phyloP scores from a whole-genome alignment of 2,113 vertebrate genomes.

The Anhinga rufa region DNA sequence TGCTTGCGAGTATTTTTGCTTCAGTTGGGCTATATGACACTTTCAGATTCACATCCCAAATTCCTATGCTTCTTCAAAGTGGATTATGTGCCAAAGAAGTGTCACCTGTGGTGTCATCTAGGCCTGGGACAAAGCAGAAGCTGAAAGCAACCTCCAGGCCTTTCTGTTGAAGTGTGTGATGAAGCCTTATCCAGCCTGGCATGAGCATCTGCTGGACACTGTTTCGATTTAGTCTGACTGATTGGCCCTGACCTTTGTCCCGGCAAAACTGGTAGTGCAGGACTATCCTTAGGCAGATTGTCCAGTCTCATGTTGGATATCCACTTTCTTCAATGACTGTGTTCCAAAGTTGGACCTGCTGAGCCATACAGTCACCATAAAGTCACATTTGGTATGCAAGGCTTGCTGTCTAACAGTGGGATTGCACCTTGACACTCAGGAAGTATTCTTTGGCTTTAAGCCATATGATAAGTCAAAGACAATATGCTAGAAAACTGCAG shows the following conservation, averaged over 20 bases:
- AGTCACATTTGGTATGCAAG: background rate
- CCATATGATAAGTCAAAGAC: background rate
- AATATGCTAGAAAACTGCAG: background rate
- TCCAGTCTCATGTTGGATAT: background rate
- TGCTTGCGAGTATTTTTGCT: background rate
- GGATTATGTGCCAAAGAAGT: background rate
- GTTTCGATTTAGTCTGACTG: background rate
- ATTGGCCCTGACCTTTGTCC: background rate
- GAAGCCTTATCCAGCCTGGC: background rate
- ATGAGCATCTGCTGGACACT: background rate
- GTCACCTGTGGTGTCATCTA: background rate
- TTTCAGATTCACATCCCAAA: background rate
- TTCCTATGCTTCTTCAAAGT: background rate
- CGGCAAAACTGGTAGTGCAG: background rate
- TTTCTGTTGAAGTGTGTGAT: background rate
- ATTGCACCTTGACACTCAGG: background rate
- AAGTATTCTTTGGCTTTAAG: background rate
- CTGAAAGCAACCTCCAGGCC: background rate
- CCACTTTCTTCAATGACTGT: background rate
- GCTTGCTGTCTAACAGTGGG: background rate
- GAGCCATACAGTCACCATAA: background rate
- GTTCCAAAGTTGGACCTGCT: background rate
- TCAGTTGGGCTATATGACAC: background rate
- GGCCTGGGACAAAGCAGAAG: background rate
- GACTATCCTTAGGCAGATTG: too few species aligned